Evolutionary conservation across 1,140 invertebrate genomes (phyloP), one percentile per base, ranked within the genome.

Genomic region (Nephotettix cincticeps): DNA sequence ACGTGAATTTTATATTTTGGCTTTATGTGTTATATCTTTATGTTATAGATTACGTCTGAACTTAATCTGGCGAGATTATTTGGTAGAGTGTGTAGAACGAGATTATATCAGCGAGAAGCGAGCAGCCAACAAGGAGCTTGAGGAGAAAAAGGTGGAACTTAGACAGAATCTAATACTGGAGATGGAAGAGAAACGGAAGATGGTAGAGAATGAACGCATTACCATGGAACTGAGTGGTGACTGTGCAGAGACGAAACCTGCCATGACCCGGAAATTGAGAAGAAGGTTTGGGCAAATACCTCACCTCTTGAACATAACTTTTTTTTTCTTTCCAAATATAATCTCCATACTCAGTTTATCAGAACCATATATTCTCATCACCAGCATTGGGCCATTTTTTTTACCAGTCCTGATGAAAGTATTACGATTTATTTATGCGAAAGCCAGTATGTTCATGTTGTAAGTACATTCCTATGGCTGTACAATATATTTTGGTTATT

Each of bases 111-210:
- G 88, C 32, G 97, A 98, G 79, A 94, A 94, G 79, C 92, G 92
- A 81, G 89, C 91, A 28, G 92, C 95, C 1, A 89, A 86, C 0
- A 92, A 94, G 81, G 96, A 98, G 77, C 96, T 95, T 86, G 95
- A 98, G 80, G 95, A 98, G 75, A 97, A 98, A 79, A 96, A 96
- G 79, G 86, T 93, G 74, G 96, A 98, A 79, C 82, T 99, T 13
- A 90, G 91, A 77, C 96, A 98, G 80, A 95, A 90, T 82, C 80
- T 99, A 17, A 85, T 98, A 13, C 86, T 89, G 36, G 96, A 98
- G 79, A 90, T 98, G 79, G 96, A 98, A 79, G 96, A 98, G 72
- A 97, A 97, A 77, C 86, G 91, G 76, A 91, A 92, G 75, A 87
- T 91, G 73, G 94, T 98, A 73, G 96, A 98, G 82, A 87, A 87